A percentile compares a stretch with the other conserved stretches of the same genome.
Evolutionary conservation across 2,888 invertebrate species (phyloP).

Genomic region (Tiphia femorata): DNA sequence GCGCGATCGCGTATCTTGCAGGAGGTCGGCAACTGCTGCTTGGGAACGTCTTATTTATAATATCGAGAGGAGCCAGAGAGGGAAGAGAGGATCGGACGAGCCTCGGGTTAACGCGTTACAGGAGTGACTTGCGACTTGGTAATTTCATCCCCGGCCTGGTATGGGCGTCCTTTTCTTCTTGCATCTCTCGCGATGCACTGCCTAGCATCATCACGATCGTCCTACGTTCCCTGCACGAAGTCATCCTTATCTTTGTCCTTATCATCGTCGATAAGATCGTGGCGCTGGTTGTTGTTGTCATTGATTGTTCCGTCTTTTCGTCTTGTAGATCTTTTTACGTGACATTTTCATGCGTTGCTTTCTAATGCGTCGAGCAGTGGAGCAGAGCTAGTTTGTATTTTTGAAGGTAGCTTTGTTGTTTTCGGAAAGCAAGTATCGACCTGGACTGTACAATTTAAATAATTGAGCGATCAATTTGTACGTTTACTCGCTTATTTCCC

Average conservation of each 20-base stretch:
- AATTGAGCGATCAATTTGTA: conserved; percentile 3
- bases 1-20: conserved; percentile 47
- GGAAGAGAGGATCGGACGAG: conserved; percentile 34
- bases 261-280: conserved; percentile 22
- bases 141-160: conserved; percentile 63
- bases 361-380: too few relatives aligned
- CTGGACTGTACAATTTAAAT: too few relatives aligned
- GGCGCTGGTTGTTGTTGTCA: conserved; percentile 2
- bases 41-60: conserved; percentile 53
- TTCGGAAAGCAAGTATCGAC: too few relatives aligned
- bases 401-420: too few relatives aligned
- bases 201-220: conserved; percentile 37
- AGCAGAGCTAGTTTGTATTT: too few relatives aligned
- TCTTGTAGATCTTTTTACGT: neutral
- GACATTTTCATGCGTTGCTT: too few relatives aligned
- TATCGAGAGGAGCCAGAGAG: too few relatives aligned
- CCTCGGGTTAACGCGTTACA: conserved; percentile 49
- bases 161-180: conserved; percentile 31
- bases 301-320: neutral
- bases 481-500: neutral
- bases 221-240: too few relatives aligned
- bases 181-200: conserved; percentile 40
- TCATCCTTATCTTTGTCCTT: conserved; percentile 16
- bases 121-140: conserved; percentile 64
- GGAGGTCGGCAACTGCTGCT: conserved; percentile 35